Evolutionary conservation across 2,113 vertebrate species (phyloP), one percentile per base, ranked within the genome.

Genomic region (Phoxinus phoxinus): DNA sequence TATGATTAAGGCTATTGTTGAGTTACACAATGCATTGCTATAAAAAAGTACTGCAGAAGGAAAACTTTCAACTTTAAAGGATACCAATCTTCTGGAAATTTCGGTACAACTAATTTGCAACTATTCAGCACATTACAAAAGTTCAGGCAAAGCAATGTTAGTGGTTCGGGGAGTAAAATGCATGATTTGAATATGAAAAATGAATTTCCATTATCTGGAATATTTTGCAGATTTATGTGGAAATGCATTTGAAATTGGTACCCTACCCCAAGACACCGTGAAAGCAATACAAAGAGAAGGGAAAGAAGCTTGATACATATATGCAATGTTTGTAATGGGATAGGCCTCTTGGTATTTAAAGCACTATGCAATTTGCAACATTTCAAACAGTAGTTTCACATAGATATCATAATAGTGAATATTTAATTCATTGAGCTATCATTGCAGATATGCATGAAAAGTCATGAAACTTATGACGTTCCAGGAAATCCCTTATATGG

Each of bases 1-100:
- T 59, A n/a, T 48, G 71, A 82, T 72, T 85, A 30, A 85, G 58
- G 37, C 79, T 72, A 75, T 63, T 69, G 44, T 58, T 53, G 61
- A n/a, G 44, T 51, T 51, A 6, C 41, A 78, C 76, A 71, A 72
- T 81, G 73, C 15, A 75, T 71, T 23, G 4, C 44, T 44, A 4
- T 69, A 35, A 37, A 46, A 72, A 71, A 71, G 35, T 41, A 32
- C 17, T 69, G 9, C 15, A 3, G 19, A 46, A 67, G 73, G 21
- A 77, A 10, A 23, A 71, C 10, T 21, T 71, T 35, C 4, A 23
- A 71, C 10, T 21, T 71, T 35, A 11, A 71, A 21, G 8, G 67
- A 37, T 35, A 71, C 9, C 19, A 2, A 71, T 41, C 21, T 71
- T 41, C 23, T n/a, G 19, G 4, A 5, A 35, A 41, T 71, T 71